phyloP scores from a whole-genome alignment of 2,113 vertebrate genomes.

The Anarrhichthys ocellatus region DNA sequence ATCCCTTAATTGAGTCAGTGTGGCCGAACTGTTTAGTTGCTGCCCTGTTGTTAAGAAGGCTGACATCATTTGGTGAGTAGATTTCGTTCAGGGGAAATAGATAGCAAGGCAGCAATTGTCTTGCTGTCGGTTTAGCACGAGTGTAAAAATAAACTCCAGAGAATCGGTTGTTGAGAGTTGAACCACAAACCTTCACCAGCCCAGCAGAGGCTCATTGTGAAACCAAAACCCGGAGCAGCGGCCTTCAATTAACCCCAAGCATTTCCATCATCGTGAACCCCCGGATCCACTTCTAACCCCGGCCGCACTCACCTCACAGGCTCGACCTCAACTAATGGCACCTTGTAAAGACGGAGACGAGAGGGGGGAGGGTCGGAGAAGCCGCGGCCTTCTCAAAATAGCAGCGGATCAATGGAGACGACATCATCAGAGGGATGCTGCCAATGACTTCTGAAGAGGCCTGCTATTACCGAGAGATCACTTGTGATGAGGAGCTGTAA shows the following conservation, averaged over 20 bases:
- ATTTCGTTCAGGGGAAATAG: neutral
- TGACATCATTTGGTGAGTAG: neutral
- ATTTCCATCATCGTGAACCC: constrained; percentile 48
- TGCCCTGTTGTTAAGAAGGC: neutral
- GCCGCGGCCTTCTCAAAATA: constrained; percentile 51
- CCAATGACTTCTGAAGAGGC: constrained; percentile 45
- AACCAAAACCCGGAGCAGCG: constrained; percentile 16
- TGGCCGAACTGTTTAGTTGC: neutral
- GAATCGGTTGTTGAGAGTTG: constrained; percentile 27
- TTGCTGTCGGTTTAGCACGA: neutral
- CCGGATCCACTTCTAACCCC: constrained; percentile 45
- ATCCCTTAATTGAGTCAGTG: neutral
- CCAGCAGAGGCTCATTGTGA: constrained; percentile 32
- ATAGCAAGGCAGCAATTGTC: constrained; percentile 39
- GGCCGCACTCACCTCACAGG: constrained; percentile 40
- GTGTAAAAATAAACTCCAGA: constrained; percentile 43
- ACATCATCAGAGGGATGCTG: constrained; percentile 61
- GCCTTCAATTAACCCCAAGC: constrained; percentile 54
- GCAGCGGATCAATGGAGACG: constrained; percentile 55
- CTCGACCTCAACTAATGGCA: constrained; percentile 54
- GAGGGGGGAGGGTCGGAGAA: constrained; percentile 11
- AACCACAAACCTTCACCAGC: constrained; percentile 38
- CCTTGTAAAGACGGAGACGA: constrained; percentile 57
- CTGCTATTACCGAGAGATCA: constrained; percentile 62
- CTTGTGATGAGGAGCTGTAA: constrained; percentile 49